These are phyloP conservation scores for Epiblema foenella DNA, from an alignment of 2,888 invertebrate species.

Conservation along the genomic window DNA sequence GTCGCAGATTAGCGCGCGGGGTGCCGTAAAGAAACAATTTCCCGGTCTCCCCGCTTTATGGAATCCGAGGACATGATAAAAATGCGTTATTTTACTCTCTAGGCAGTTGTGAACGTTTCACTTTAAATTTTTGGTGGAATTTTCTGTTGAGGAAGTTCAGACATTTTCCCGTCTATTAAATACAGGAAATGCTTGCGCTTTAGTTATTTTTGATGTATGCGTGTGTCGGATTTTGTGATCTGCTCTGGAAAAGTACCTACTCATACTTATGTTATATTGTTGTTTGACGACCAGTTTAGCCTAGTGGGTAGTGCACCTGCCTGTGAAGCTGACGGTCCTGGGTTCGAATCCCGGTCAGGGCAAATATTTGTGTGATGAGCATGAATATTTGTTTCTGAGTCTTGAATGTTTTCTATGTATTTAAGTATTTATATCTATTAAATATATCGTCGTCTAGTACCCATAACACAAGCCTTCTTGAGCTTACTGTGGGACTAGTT, in stretches of 20 bases:
- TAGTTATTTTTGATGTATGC: neutral
- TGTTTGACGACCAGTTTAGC: too few relatives aligned
- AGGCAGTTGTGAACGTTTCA: constrained; percentile 28
- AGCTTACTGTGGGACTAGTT: too few relatives aligned
- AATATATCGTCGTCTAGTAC: too few relatives aligned
- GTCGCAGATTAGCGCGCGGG: constrained; percentile 77
- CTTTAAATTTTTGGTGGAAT: constrained; percentile 18
- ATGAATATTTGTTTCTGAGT: too few relatives aligned
- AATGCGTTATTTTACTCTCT: constrained; percentile 64
- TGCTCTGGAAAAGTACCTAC: neutral
- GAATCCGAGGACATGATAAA: constrained; percentile 78
- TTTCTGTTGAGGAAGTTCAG: constrained; percentile 16
- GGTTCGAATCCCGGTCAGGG: too few relatives aligned
- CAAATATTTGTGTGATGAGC: too few relatives aligned
- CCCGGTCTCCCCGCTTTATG: constrained; percentile 67
- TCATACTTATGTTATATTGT: too few relatives aligned
- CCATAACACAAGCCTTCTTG: too few relatives aligned
- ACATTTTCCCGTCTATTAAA: constrained; percentile 26
- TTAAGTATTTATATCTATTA: too few relatives aligned
- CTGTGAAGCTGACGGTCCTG: too few relatives aligned
- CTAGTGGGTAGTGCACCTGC: too few relatives aligned
- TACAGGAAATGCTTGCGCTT: constrained; percentile 15
- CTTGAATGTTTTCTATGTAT: too few relatives aligned
- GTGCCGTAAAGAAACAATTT: constrained; percentile 84
- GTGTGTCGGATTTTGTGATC: constrained; percentile 7